phyloP scores from a whole-genome alignment of 2,113 vertebrate species.

The Myrmophylax atrothorax region DNA sequence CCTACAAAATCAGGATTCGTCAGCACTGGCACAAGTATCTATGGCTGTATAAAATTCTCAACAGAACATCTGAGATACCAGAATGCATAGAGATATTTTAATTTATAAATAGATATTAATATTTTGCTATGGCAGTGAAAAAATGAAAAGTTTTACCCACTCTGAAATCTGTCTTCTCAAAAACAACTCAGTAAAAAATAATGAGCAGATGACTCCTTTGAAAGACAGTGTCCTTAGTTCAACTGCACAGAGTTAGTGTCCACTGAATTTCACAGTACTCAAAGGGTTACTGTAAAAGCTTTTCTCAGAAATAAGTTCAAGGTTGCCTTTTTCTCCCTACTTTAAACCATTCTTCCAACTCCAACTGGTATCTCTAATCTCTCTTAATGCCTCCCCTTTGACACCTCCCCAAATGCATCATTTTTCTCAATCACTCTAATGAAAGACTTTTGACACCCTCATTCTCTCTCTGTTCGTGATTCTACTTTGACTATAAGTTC shows the following conservation, averaged over 20 bases:
- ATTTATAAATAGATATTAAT: not conserved
- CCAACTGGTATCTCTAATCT: conserved; percentile 50
- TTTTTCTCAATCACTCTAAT: conserved; percentile 67
- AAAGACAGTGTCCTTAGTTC: conserved; percentile 41
- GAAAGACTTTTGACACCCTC: conserved; percentile 59
- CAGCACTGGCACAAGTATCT: not conserved
- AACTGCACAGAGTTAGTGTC: conserved; percentile 50
- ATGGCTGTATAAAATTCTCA: not conserved
- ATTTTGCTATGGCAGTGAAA: not conserved
- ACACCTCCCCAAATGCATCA: conserved; percentile 65
- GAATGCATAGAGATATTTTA: not conserved
- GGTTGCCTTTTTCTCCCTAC: conserved; percentile 50
- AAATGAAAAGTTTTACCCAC: not conserved
- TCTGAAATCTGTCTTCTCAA: not conserved
- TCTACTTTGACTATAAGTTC: conserved; percentile 53
- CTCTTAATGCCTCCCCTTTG: conserved; percentile 69
- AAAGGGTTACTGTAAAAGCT: conserved; percentile 62
- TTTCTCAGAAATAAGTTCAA: conserved; percentile 61
- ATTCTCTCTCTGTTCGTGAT: conserved; percentile 47
- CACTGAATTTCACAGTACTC: conserved; percentile 35
- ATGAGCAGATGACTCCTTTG: conserved; percentile 23
- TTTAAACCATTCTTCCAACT: conserved; percentile 58
- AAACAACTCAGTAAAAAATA: conserved; percentile 24
- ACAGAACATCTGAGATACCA: not conserved
- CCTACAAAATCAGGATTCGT: not conserved